These are phyloP conservation scores for Rhyacichthys aspro DNA, from an alignment of 2,797 vertebrate species.

Conservation along the genomic window DNA sequence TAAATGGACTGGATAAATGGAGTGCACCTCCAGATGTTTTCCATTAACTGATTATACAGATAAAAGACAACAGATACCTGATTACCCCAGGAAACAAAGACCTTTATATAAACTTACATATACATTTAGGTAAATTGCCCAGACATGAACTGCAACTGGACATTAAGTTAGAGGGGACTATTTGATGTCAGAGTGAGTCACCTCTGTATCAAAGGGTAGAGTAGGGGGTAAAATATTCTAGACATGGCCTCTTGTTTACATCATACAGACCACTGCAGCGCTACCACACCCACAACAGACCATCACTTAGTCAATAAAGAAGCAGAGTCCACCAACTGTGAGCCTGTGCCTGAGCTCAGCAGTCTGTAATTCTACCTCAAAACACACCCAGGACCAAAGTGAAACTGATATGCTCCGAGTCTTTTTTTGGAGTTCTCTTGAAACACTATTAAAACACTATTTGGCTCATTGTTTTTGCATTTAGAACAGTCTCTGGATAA, in stretches of 20 bases:
- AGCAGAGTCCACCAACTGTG: conserved; percentile 4
- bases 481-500: background rate
- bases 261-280: conserved; percentile 49
- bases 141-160: background rate
- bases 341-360: too few species aligned
- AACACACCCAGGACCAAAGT: conserved; percentile 7
- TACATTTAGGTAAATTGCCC: background rate
- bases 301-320: conserved; percentile 16
- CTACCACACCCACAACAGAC: conserved; percentile 13
- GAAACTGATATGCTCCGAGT: conserved; percentile 4
- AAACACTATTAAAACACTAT: too few species aligned
- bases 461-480: background rate
- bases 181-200: conserved; percentile 18
- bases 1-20: background rate
- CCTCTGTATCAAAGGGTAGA: background rate
- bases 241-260: conserved; percentile 48
- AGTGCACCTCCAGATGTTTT: conserved; percentile 1
- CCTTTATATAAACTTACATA: background rate
- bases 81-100: too few species aligned
- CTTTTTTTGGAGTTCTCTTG: too few species aligned
- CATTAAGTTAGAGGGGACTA: background rate
- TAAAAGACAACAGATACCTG: background rate
- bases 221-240: conserved; percentile 20
- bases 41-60: conserved; percentile 6
- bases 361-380: too few species aligned